These are phyloP conservation scores for Archilochus colubris DNA, from an alignment of 2,113 vertebrate genomes.

Conservation along the genomic window DNA sequence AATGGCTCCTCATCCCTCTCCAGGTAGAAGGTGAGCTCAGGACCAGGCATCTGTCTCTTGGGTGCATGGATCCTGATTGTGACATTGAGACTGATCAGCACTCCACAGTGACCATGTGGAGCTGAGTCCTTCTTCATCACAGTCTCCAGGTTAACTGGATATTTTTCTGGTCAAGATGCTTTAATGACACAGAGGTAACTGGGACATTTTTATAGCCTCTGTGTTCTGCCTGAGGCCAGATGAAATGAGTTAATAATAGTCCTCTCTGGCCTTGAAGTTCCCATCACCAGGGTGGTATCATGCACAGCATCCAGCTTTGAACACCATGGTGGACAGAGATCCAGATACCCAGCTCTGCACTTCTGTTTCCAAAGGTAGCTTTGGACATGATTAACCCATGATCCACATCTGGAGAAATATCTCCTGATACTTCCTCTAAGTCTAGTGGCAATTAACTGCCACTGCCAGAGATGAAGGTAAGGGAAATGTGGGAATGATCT, in stretches of 20 bases:
- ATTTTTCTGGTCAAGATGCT: background rate
- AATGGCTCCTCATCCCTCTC: background rate
- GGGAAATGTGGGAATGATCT: background rate
- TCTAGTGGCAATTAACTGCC: background rate
- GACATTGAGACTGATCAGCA: rapidly evolving
- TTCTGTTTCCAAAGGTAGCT: background rate
- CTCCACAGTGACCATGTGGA: background rate
- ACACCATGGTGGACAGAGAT: background rate
- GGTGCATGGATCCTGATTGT: background rate
- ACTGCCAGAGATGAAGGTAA: background rate
- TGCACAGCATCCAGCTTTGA: background rate
- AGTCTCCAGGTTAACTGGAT: background rate
- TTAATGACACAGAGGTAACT: background rate
- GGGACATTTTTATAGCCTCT: background rate
- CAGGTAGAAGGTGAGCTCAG: background rate
- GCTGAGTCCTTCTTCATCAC: background rate
- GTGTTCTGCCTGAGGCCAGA: background rate
- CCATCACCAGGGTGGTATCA: background rate
- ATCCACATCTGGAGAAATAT: background rate
- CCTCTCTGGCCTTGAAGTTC: background rate
- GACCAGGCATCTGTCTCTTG: background rate
- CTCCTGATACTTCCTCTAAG: background rate
- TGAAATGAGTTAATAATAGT: background rate
- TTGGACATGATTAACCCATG: background rate
- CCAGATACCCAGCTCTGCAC: background rate